These are phyloP conservation scores for Branchipolynoe longqiensis DNA, from an alignment of 2,888 invertebrate species.

Conservation along the genomic window DNA sequence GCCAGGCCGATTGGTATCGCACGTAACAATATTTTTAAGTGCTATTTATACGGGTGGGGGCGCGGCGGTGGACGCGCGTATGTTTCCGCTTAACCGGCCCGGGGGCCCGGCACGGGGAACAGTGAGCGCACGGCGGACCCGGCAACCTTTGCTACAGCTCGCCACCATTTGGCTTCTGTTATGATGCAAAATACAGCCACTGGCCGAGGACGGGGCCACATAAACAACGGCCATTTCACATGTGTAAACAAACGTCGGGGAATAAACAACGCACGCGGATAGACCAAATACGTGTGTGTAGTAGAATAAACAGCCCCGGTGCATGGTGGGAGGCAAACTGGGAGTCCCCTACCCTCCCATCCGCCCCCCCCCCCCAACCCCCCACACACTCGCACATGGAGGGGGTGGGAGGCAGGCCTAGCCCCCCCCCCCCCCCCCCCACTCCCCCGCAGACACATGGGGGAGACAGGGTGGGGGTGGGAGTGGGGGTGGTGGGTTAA, in stretches of 20 bases:
- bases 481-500: not conserved
- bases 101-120: slow-evolving; percentile 13
- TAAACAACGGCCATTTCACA: slow-evolving; percentile 57
- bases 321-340: too few species aligned
- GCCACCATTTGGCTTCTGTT: slow-evolving; percentile 59
- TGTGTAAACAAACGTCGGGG: slow-evolving; percentile 56
- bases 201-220: slow-evolving; percentile 20
- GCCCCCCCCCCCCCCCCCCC: too few species aligned
- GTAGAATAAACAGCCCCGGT: slow-evolving; percentile 56
- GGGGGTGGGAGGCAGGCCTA: too few species aligned
- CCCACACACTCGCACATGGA: too few species aligned
- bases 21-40: slow-evolving; percentile 41
- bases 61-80: too few species aligned
- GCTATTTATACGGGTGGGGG: slow-evolving; percentile 39
- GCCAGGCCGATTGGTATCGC: not conserved
- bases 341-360: too few species aligned
- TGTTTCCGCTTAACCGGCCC: slow-evolving; percentile 26
- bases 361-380: too few species aligned
- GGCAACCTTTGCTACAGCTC: slow-evolving; percentile 37
- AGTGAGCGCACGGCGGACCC: slow-evolving; percentile 9
- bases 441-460: too few species aligned
- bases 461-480: slow-evolving; percentile 1
- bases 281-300: slow-evolving; percentile 57
- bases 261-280: slow-evolving; percentile 56
- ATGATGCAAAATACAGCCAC: slow-evolving; percentile 58